Conservation (phyloP, 1,140 invertebrate genomes). For the Hylaeus volcanicus region DNA sequence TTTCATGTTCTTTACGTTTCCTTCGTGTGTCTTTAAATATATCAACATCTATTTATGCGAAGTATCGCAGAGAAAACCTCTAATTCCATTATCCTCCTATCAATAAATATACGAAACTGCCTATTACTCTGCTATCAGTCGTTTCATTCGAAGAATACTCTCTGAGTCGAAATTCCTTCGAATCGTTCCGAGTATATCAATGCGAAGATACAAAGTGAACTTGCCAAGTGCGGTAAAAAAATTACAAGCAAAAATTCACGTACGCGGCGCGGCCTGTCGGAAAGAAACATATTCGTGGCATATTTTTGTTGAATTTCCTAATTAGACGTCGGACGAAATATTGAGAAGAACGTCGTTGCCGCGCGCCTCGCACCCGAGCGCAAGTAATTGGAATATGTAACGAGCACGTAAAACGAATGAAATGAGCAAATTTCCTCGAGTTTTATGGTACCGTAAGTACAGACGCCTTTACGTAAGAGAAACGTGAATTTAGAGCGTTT, state of each 20-base stretch:
- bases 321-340: constrained; percentile 48
- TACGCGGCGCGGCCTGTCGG: not conserved
- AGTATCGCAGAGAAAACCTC: no score
- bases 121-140: no score
- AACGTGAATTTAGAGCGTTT: constrained; percentile 41
- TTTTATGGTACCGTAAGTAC: constrained; percentile 26
- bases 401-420: constrained; percentile 49
- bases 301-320: constrained; percentile 36
- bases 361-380: not conserved
- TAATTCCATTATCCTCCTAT: no score
- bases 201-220: no score
- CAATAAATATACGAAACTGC: no score
- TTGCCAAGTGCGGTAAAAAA: not conserved
- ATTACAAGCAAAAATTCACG: not conserved
- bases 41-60: no score
- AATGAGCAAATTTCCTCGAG: constrained; percentile 42
- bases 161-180: no score
- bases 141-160: no score
- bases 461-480: constrained; percentile 15
- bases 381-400: constrained; percentile 57
- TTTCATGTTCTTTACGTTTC: no score
- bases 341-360: constrained; percentile 41
- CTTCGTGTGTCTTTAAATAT: no score
- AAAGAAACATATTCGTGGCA: not conserved
- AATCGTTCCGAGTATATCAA: no score